Evolutionary conservation across 2,113 vertebrate species (phyloP), one percentile per base, ranked within the genome.

Genomic region (Glaucomys volans): DNA sequence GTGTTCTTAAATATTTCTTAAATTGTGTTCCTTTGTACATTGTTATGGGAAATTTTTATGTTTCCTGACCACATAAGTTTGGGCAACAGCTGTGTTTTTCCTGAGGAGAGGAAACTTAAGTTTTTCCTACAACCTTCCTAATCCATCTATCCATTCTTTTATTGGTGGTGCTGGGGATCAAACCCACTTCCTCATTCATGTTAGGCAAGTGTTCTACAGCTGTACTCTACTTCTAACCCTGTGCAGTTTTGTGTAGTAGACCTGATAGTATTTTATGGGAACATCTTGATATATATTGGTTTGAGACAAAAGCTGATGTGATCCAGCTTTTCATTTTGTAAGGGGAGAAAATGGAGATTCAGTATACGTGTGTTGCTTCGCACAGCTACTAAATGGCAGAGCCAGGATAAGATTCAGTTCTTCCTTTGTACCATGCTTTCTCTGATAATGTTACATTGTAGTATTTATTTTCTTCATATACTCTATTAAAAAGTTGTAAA

Each of bases 1-100:
- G n/a, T 4, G 47, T 92, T 84, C 50, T 75, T 71, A 82, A 81
- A 47, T 90, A 66, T 86, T 97, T 94, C 37, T 95, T 80, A 90
- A 74, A 62, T 89, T 64, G 32, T 18, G 4, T 91, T 91, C 30
- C n/a, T 30, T 77, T 90, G 52, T 28, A 90, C 20, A 67, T 4
- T 71, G 3, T 83, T 90, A 52, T 88, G 72, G 75, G 35, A 91
- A 86, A 52, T 77, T 69, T 92, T 94, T 35, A 24, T 92, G 22
- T 66, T 86, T 94, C 66, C 17, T 76, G 16, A 64, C 28, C 79
- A 66, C n/a, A 57, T 84, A 94, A 80, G 9, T 81, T 81, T 91
- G 57, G 26, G 44, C 17, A 91, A 44, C n/a, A 67, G 8, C 26
- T 95, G 8, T 7, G 37, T 93, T 71, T 92, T 94, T 77, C 22